Conservation (phyloP, 2,888 invertebrate species). For the Nycteola revayana region DNA sequence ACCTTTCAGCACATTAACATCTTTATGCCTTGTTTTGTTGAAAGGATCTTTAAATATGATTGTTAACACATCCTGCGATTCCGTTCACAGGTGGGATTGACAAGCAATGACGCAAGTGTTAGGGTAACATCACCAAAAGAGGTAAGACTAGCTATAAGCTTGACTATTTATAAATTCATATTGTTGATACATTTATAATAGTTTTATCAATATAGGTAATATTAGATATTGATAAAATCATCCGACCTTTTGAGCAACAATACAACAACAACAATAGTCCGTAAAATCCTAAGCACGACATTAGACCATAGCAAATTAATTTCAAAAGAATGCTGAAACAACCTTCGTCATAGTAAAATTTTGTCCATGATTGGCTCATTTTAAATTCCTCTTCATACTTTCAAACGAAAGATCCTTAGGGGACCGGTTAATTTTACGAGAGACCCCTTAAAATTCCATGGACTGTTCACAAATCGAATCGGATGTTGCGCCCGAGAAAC, state of each 20-base stretch:
- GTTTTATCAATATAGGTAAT: no score
- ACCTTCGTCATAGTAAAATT: constrained; percentile 39
- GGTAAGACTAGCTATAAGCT: no score
- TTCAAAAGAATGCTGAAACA: constrained; percentile 21
- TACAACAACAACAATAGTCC: no score
- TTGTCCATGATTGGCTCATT: constrained; percentile 35
- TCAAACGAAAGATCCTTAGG: constrained; percentile 46
- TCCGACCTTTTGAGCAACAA: no score
- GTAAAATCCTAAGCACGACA: constrained; percentile 13
- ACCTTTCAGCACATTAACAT: constrained; percentile 54
- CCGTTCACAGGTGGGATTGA: background rate
- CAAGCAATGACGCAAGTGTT: background rate
- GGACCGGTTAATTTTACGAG: constrained; percentile 62
- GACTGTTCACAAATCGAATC: constrained; percentile 60
- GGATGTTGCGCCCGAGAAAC: constrained; percentile 57
- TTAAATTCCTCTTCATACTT: constrained; percentile 56
- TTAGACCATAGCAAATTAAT: constrained; percentile 15
- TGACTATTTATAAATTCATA: no score
- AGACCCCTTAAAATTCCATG: constrained; percentile 54
- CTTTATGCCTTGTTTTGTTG: constrained; percentile 20
- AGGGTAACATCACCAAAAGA: no score
- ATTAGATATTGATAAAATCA: no score
- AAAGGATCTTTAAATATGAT: constrained; percentile 26
- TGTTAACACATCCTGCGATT: constrained; percentile 28
- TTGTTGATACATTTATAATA: no score